Evolutionary conservation across 2,797 vertebrate genomes (phyloP), one percentile per base, ranked within the genome.

Genomic region (Lateolabrax maculatus): DNA sequence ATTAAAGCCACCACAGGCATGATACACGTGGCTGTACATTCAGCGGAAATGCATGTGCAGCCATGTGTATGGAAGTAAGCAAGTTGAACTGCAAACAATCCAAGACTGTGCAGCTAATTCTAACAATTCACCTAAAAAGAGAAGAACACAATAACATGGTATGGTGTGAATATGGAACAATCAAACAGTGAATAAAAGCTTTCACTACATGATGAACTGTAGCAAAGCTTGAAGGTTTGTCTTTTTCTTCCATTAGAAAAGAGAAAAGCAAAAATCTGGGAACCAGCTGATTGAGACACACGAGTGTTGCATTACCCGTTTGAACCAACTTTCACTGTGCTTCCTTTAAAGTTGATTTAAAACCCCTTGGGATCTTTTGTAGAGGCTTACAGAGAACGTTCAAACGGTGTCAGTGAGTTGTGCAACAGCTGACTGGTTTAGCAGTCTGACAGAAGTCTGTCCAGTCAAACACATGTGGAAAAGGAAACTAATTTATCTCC

Each of bases 381-480:
- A 64, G 49, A 67, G 46, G 56, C 49, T 65, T 53, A 31, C 46
- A 66, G 51, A 75, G 41, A 31, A 27, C 1, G 0, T 48, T 36
- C 13, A 0, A 23, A 57, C 11, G 2, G 1, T n/a, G 65, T 77
- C 58, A 48, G 58, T 23, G 39, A 44, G 25, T 48, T 75, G 67
- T 71, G 83, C 43, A 70, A 63, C 57, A 65, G 70, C 48, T 23
- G 56, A 56, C 23, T 23, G 55, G 10, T 62, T 58, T 15, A 52
- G 2, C 10, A 64, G 48, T 39, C 77, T 74, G 80, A 80, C 60
- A 77, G 65, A 67, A 74, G 69, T 60, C 44, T n/a, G 65, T 74
- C 71, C 70, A 78, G 63, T 25, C 70, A 64, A 60, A 78, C 70
- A 74, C 44, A 73, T 77, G 80, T 67, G 63, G 49, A 29, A 44